Conservation (phyloP, 2,888 invertebrate species). For the Drosophila fungiperda region DNA sequence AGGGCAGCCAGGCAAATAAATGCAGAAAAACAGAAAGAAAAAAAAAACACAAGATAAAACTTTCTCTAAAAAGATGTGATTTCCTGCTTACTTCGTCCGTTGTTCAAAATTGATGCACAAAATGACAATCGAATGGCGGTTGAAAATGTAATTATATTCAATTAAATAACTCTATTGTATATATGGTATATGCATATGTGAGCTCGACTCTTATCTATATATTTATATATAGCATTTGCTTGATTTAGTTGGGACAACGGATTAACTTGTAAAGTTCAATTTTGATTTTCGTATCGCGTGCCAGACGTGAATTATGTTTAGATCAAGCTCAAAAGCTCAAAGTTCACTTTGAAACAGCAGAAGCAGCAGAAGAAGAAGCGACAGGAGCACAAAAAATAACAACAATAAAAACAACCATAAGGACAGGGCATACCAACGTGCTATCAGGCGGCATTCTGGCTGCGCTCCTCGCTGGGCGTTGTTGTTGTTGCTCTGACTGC, state of each 20-base stretch:
- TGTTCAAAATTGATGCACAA: conserved; percentile 25
- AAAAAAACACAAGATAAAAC: background rate
- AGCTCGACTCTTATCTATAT: conserved; percentile 1
- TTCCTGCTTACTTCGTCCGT: conserved; percentile 21
- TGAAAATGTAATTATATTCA: background rate
- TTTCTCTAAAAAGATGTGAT: conserved; percentile 11
- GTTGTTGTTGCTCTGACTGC: conserved; percentile 17
- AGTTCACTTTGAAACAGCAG: conserved; percentile 48
- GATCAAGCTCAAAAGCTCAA: conserved; percentile 65
- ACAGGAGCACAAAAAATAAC: background rate
- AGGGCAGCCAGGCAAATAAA: conserved; percentile 31
- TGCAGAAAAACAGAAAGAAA: conserved; percentile 36
- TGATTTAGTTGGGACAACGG: conserved; percentile 57
- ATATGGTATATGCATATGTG: background rate
- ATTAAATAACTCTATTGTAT: background rate
- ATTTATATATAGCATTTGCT: conserved; percentile 3
- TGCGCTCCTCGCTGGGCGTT: conserved; percentile 29
- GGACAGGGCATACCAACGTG: conserved; percentile 49
- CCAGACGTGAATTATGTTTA: conserved; percentile 65
- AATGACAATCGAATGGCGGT: conserved; percentile 23
- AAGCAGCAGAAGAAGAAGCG: conserved; percentile 10
- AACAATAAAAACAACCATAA: background rate
- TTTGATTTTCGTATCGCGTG: conserved; percentile 78
- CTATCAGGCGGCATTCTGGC: conserved; percentile 61
- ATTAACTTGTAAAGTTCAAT: conserved; percentile 79